Evolutionary conservation across 2,797 vertebrate species (phyloP).

Genomic region (Semotilus atromaculatus): DNA sequence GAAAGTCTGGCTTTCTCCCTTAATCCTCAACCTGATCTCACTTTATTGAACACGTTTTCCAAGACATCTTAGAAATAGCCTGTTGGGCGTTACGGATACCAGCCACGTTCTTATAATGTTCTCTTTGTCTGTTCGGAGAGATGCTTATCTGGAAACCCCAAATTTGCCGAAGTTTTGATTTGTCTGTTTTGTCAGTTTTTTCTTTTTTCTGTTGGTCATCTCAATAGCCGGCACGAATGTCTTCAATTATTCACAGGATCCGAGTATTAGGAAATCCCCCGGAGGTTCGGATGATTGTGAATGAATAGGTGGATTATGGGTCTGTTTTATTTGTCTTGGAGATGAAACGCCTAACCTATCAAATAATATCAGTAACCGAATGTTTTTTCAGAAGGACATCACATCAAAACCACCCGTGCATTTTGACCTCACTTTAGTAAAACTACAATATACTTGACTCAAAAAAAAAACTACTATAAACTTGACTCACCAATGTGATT

Average conservation of each 20-base stretch:
- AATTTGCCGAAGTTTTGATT: conserved; percentile 28
- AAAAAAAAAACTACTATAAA: too few species aligned
- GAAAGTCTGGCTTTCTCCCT: conserved; percentile 56
- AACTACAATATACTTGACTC: too few species aligned
- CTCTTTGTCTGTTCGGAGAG: neutral
- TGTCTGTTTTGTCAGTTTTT: conserved; percentile 21
- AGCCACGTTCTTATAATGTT: neutral
- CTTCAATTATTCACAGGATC: conserved; percentile 59
- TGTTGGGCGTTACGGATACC: conserved; percentile 1
- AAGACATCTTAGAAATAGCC: conserved; percentile 6
- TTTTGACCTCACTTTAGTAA: neutral
- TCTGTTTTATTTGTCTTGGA: conserved; percentile 25
- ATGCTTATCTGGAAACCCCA: conserved; percentile 16
- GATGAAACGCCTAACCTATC: neutral
- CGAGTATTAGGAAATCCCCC: conserved; percentile 38
- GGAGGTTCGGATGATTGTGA: conserved; percentile 42
- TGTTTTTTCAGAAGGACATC: neutral
- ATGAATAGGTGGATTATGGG: conserved; percentile 28
- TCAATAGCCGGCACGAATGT: conserved; percentile 52
- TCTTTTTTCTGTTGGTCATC: conserved; percentile 46
- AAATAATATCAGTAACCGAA: neutral
- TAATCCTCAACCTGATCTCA: conserved; percentile 46
- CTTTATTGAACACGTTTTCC: conserved; percentile 40
- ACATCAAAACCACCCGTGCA: too few species aligned
- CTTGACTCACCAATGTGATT: neutral